Conservation (phyloP, 1,140 invertebrate species). For the Panagrolaimus sp. region DNA sequence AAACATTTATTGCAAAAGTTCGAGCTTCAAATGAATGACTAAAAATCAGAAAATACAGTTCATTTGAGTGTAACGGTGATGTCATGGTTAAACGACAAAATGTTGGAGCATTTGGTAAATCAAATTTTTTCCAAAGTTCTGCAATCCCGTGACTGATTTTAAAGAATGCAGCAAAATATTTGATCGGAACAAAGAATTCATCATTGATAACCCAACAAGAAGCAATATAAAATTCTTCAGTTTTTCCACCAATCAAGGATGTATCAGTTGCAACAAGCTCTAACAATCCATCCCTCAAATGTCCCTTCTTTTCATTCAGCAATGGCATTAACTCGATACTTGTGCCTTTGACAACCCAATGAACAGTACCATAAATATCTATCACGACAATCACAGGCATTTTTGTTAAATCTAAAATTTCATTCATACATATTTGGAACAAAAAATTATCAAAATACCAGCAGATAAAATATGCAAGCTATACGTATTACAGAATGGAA, state of each 20-base stretch:
- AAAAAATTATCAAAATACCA: constrained; percentile 21
- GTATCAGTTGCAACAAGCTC: constrained; percentile 39
- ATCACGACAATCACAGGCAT: constrained; percentile 24
- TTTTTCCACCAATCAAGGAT: constrained; percentile 11
- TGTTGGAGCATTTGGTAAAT: constrained; percentile 32
- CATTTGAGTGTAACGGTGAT: constrained; percentile 26
- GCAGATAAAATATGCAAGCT: constrained; percentile 36
- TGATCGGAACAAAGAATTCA: constrained; percentile 33
- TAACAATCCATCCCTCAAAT: constrained; percentile 18
- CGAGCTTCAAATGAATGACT: constrained; percentile 25
- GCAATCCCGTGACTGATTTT: constrained; percentile 28
- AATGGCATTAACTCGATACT: constrained; percentile 9
- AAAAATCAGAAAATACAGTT: constrained; percentile 41
- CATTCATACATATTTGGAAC: background rate
- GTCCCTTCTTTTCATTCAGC: background rate
- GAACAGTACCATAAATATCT: constrained; percentile 33
- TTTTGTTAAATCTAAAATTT: background rate
- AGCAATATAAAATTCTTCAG: constrained; percentile 4
- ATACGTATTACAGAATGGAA: constrained; percentile 40
- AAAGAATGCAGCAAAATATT: constrained; percentile 49
- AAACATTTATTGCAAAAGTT: constrained; percentile 29
- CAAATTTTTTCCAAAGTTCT: constrained; percentile 37
- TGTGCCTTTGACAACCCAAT: constrained; percentile 21
- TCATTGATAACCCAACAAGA: constrained; percentile 53
- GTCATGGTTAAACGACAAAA: constrained; percentile 38